These are phyloP conservation scores for Rhinoptilus africanus DNA, from an alignment of 2,113 vertebrate genomes.

Conservation along the genomic window DNA sequence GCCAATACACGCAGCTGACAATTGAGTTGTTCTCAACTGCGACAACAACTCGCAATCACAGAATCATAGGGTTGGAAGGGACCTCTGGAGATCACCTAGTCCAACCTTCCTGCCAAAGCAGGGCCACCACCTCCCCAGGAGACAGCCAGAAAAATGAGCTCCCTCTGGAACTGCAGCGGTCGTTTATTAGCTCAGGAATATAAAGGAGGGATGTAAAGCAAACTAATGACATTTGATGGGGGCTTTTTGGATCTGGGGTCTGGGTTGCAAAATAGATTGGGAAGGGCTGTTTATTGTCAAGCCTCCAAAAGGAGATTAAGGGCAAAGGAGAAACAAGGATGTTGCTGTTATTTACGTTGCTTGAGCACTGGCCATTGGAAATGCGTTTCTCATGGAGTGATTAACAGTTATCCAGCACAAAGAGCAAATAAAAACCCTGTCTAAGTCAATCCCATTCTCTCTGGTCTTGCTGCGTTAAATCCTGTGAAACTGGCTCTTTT, in stretches of 20 bases:
- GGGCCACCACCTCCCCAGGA: too few relatives aligned
- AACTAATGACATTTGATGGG: background rate
- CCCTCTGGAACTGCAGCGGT: background rate
- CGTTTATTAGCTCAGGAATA: conserved; percentile 8
- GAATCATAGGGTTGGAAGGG: too few relatives aligned
- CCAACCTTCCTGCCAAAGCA: too few relatives aligned
- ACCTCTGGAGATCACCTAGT: too few relatives aligned
- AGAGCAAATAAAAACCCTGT: conserved; percentile 38
- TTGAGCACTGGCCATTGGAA: conserved; percentile 12
- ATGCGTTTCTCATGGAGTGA: background rate
- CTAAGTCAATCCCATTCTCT: background rate
- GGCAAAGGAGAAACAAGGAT: conserved; percentile 41
- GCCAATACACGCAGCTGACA: background rate
- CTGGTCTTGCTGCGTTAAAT: background rate
- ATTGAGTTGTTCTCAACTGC: background rate
- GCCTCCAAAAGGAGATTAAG: conserved; percentile 21
- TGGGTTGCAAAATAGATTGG: background rate
- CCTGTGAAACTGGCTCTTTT: background rate
- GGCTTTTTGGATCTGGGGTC: background rate
- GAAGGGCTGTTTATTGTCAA: background rate
- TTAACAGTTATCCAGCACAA: conserved; percentile 42
- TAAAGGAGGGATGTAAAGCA: background rate
- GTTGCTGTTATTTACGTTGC: background rate
- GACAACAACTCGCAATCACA: background rate
- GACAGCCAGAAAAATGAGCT: background rate